A percentile compares a stretch with the other conserved stretches of the same genome.
Conservation (phyloP, 2,797 vertebrate genomes). For the Labeo calbasu region DNA sequence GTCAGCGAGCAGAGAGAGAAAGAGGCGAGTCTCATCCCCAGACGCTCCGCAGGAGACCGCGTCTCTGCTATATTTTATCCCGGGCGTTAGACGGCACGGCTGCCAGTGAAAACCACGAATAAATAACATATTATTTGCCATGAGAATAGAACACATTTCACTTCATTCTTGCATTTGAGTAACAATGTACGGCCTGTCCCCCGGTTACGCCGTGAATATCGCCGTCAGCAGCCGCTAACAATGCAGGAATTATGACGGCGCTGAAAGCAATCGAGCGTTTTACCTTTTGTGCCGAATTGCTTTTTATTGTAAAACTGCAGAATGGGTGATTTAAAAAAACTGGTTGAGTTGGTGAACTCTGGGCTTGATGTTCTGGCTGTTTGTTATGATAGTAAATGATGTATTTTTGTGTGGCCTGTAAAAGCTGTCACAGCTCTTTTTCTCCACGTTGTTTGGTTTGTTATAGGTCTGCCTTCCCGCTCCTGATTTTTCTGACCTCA, state of each 20-base stretch:
- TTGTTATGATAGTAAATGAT: slow-evolving; percentile 29
- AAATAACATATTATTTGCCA: slow-evolving; percentile 59
- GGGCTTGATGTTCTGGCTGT: slow-evolving; percentile 15
- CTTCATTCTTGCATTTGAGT: slow-evolving; percentile 57
- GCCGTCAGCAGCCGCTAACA: slow-evolving; percentile 51
- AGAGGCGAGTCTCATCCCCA: slow-evolving; percentile 55
- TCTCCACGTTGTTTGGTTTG: background rate
- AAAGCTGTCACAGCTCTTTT: slow-evolving; percentile 38
- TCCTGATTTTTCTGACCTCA: background rate
- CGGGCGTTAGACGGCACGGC: slow-evolving; percentile 51
- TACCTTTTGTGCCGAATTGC: slow-evolving; percentile 37
- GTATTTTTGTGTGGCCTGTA: slow-evolving; percentile 31
- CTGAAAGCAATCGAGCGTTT: slow-evolving; percentile 35
- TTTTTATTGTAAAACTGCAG: slow-evolving; percentile 41
- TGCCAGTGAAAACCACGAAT: slow-evolving; percentile 60
- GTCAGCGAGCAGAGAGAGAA: slow-evolving; percentile 52
- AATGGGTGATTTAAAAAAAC: slow-evolving; percentile 11
- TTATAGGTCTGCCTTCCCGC: background rate
- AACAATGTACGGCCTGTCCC: slow-evolving; percentile 40
- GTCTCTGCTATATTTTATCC: slow-evolving; percentile 53
- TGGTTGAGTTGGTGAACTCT: slow-evolving; percentile 17
- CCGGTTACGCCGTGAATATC: slow-evolving; percentile 44
- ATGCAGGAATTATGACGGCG: slow-evolving; percentile 32
- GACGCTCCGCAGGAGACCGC: slow-evolving; percentile 52
- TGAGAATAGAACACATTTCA: slow-evolving; percentile 58